Evolutionary conservation across 2,113 vertebrate species (phyloP).

Genomic region (Malurus elegans): DNA sequence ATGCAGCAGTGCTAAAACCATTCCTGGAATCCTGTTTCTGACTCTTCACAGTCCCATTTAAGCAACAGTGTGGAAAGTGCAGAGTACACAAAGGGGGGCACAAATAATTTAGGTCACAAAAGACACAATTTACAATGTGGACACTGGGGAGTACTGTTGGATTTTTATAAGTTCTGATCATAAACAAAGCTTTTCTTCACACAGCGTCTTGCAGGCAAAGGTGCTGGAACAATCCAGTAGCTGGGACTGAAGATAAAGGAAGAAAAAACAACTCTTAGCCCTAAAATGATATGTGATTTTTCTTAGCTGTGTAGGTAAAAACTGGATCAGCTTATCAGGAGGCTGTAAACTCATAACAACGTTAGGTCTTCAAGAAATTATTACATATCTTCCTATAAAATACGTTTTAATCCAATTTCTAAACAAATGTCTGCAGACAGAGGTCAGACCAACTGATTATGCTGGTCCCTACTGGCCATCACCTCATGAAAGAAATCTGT

Average conservation of each 20-base stretch:
- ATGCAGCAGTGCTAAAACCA: neutral
- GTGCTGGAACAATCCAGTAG: neutral
- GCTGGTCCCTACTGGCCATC: neutral
- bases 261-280: neutral
- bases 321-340: neutral
- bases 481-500: neutral
- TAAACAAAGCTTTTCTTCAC: neutral
- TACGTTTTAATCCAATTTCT: neutral
- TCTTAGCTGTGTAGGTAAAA: neutral
- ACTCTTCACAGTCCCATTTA: neutral
- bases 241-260: neutral
- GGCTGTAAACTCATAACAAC: neutral
- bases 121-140: neutral
- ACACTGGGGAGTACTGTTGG: neutral
- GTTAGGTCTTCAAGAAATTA: neutral
- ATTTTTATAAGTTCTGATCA: neutral
- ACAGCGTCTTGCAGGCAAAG: neutral
- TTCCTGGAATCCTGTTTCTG: neutral
- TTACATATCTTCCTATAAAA: neutral
- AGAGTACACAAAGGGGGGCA: neutral
- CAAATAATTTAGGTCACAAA: neutral
- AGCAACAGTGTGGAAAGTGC: neutral
- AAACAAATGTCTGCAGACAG: neutral
- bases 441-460: neutral
- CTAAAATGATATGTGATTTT: neutral